Evolutionary conservation across 2,888 invertebrate genomes (phyloP), one percentile per base, ranked within the genome.

Genomic region (Drosophila hawaiiensis): DNA sequence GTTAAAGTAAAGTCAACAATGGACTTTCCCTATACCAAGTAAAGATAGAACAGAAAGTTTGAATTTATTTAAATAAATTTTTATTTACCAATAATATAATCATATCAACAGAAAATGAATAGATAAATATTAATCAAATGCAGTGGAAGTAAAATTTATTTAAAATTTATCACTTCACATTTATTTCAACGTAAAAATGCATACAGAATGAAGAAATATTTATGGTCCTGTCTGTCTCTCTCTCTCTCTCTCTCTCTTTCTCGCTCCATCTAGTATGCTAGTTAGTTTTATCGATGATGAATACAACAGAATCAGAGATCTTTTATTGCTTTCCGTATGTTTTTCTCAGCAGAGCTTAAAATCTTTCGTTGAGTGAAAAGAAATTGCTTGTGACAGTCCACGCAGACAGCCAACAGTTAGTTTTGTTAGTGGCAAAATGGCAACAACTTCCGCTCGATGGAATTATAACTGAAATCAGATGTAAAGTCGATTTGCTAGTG

Each of bases 361-460:
- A 50, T 35, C 50, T 50, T 50, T n/a, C 16, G 35, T 28, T 50
- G 25, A 49, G 19, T 35, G 22, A 47, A 29, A 35, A 54, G 7
- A 14, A 39, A 29, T 31, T 33, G 52, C 35, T n/a, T 50, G 43
- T 25, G 28, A 41, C 16, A 31, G 41, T 41, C 22, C 12, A 39
- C 14, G 19, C 50, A 33, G 22, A 29, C 35, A 33, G 55, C 22
- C 6, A 43, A 55, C 35, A 39, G 53, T 59, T 37, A 28, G 41
- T 39, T 54, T n/a, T 4, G 22, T 37, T 62, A 68, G 50, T 55
- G 59, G 60, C 54, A 29, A 73, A 76, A 79, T 82, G 64, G 68
- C 69, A 75, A 61, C 54, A 65, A 63, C 80, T 80, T 82, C 82
- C 83, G 80, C 68, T 59, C 28, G 49, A 78, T 37, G 53, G 76